phyloP scores from a whole-genome alignment of 2,888 invertebrate species.

The Pyrocoelia pectoralis region DNA sequence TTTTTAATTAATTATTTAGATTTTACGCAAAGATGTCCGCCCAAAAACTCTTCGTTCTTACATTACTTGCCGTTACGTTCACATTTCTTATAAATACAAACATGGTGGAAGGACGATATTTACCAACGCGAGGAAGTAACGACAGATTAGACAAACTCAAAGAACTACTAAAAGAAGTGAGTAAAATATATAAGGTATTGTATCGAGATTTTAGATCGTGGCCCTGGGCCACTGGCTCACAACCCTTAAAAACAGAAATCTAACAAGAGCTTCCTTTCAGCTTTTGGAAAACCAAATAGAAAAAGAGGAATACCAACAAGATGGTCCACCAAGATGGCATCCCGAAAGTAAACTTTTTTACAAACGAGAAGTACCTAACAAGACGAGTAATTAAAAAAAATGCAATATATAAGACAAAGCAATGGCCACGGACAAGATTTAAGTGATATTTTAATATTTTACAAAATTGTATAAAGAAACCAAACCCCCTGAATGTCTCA shows the following conservation, averaged over 20 bases:
- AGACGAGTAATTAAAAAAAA: background rate
- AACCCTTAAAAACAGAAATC: too few species aligned
- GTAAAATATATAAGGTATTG: constrained; percentile 45
- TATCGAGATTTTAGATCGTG: too few species aligned
- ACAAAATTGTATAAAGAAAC: constrained; percentile 14
- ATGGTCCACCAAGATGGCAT: constrained; percentile 54
- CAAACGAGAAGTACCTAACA: constrained; percentile 49
- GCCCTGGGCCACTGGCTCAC: too few species aligned
- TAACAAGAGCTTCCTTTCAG: constrained; percentile 43
- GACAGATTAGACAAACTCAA: constrained; percentile 65
- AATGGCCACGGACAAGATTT: constrained; percentile 29
- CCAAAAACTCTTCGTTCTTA: constrained; percentile 27
- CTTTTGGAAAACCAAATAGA: constrained; percentile 54
- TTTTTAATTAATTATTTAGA: too few species aligned
- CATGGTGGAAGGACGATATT: constrained; percentile 59
- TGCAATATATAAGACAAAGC: constrained; percentile 14
- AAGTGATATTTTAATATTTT: constrained; percentile 25
- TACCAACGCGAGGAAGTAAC: constrained; percentile 63
- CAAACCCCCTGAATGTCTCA: background rate
- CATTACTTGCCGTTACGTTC: constrained; percentile 37
- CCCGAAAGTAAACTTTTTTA: constrained; percentile 55
- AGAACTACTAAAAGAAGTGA: constrained; percentile 65
- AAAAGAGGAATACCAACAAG: constrained; percentile 53
- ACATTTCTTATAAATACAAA: constrained; percentile 58
- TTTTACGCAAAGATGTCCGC: constrained; percentile 31